Evolutionary conservation across 2,888 invertebrate species (phyloP).

Genomic region (Sclerodermus sp.): DNA sequence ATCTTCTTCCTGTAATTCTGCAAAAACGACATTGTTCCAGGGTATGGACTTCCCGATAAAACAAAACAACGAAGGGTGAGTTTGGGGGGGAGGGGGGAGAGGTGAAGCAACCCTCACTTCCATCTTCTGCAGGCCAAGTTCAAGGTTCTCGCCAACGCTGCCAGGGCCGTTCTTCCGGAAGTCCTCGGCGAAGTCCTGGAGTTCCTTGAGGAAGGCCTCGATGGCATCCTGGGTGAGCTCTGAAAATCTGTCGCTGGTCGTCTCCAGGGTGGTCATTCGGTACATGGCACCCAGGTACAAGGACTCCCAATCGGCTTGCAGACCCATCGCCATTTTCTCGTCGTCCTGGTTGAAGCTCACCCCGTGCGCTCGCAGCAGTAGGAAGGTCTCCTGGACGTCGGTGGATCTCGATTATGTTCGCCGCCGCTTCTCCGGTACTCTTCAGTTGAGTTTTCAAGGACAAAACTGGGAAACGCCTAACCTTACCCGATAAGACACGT

Average conservation of each 20-base stretch:
- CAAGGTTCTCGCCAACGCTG: slow-evolving; percentile 76
- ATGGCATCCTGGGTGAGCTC: slow-evolving; percentile 79
- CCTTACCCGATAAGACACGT: slow-evolving; percentile 60
- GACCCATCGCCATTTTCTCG: slow-evolving; percentile 62
- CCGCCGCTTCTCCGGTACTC: slow-evolving; percentile 38
- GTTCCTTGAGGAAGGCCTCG: slow-evolving; percentile 63
- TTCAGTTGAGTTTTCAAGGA: too few species aligned
- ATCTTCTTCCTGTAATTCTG: slow-evolving; percentile 69
- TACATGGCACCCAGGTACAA: slow-evolving; percentile 71
- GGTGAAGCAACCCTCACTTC: slow-evolving; percentile 61
- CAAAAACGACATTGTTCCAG: neutral
- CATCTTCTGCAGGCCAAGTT: slow-evolving; percentile 71
- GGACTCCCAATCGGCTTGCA: slow-evolving; percentile 71
- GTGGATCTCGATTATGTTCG: too few species aligned
- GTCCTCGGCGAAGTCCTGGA: slow-evolving; percentile 70
- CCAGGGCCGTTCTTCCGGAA: slow-evolving; percentile 80
- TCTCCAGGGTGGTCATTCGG: slow-evolving; percentile 70
- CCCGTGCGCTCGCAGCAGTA: slow-evolving; percentile 71
- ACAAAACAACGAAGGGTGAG: too few species aligned
- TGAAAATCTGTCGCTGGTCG: slow-evolving; percentile 85
- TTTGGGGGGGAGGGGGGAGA: too few species aligned
- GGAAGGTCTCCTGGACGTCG: slow-evolving; percentile 81
- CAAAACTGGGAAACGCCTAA: neutral
- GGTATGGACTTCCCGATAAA: too few species aligned
- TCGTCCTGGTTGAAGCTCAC: slow-evolving; percentile 67